Base-by-base conservation (phyloP, 2,797 vertebrate genomes). In the Allobates femoralis region DNA sequence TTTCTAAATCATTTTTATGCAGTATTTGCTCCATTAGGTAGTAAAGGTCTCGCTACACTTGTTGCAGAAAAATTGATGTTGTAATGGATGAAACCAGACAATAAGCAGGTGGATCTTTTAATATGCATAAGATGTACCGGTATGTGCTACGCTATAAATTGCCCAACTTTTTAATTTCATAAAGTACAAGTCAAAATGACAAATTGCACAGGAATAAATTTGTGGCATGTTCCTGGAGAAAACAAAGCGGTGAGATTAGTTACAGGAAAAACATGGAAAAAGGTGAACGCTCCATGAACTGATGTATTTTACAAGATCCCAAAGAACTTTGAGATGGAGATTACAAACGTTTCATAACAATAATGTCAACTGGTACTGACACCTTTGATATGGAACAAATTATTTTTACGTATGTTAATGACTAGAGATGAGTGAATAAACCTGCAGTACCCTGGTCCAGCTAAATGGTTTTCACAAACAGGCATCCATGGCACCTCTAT, bases 121-220 rank as follows among this genome's bases (percentile, higher is more conserved):
- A 79, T 78, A 79, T 79, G 75, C 12, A 77, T 79, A n/a, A n/a
- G 30, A 73, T 18, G 26, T 73, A n/a, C n/a, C n/a, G n/a, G n/a
- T n/a, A 32, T 46, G 37, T n/a, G 10, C 26, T 16, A 1, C 14
- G 62, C 41, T 32, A 69, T 79, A 79, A 69, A 85, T 23, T 23
- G 16, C 41, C 19, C 50, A 85, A 62, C 60, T n/a, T 85, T 62
- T 77, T 85, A 78, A 85, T 78, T 85, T 60, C 28, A 34, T 34
- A 62, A 30, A 67, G 74, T 60, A 55, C 32, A 51, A 55, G 21
- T 66, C 46, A 85, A 85, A 85, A 76, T 76, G 71, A 64, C 56
- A 84, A 76, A 83, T 73, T 60, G 23, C 58, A 10, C 58, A 12
- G 8, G n/a, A 7, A 60, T 60, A 26, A 2, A 58, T 19, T 19